Percentiles rank a stretch among this genome's conserved stretches.
Evolutionary conservation across 2,797 vertebrate species (phyloP).

Genomic region (Chelidonichthys spinosus): DNA sequence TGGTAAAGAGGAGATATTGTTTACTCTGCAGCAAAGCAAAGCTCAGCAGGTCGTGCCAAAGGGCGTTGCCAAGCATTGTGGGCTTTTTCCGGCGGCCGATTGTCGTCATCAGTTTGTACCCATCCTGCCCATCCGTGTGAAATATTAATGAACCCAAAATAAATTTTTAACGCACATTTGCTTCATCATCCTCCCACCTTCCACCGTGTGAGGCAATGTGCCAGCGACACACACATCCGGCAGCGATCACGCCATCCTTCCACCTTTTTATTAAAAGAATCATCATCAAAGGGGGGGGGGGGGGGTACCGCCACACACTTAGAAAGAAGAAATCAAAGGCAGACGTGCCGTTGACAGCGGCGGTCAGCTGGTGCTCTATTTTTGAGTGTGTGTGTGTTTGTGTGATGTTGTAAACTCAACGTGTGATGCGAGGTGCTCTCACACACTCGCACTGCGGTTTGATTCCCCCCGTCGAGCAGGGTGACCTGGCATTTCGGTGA

Average conservation of each 20-base stretch:
- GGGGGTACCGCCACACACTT: slow-evolving; percentile 19
- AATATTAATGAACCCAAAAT: slow-evolving; percentile 73
- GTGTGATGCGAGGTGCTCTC: slow-evolving; percentile 64
- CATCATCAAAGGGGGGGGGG: slow-evolving; percentile 52
- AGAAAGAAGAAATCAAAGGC: slow-evolving; percentile 50
- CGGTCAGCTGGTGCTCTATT: slow-evolving; percentile 25
- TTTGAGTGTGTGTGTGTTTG: slow-evolving; percentile 30
- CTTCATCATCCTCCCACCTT: slow-evolving; percentile 67
- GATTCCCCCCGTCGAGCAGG: slow-evolving; percentile 73
- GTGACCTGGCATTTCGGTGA: slow-evolving; percentile 88
- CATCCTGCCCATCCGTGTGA: slow-evolving; percentile 57
- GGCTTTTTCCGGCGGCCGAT: slow-evolving; percentile 34
- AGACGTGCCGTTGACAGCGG: neutral
- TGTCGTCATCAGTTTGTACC: slow-evolving; percentile 59
- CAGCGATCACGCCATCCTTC: slow-evolving; percentile 50
- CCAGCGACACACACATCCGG: slow-evolving; percentile 35
- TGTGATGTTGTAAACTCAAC: slow-evolving; percentile 53
- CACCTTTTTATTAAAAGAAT: slow-evolving; percentile 63
- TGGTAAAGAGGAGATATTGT: slow-evolving; percentile 44
- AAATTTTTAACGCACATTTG: slow-evolving; percentile 69
- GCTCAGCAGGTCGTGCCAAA: slow-evolving; percentile 53
- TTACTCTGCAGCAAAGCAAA: slow-evolving; percentile 50
- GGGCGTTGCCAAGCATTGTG: slow-evolving; percentile 30
- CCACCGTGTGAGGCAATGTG: slow-evolving; percentile 52
- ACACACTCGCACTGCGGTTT: slow-evolving; percentile 62